These are phyloP conservation scores for Sebastes vulpes DNA, from an alignment of 2,797 vertebrate species.

Conservation along the genomic window DNA sequence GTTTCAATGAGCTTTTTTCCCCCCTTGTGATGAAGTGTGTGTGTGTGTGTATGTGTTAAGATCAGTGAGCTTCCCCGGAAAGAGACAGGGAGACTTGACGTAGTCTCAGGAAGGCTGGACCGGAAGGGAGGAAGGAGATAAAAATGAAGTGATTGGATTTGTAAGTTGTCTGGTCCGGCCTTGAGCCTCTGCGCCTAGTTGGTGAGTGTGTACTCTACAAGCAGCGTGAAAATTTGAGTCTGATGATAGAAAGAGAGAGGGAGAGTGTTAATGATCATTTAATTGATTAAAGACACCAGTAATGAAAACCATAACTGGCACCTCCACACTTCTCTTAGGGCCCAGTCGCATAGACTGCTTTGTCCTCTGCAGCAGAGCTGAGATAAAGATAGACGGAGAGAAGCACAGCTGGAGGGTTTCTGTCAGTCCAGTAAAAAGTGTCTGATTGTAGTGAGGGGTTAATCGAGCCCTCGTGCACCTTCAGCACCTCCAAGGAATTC, in stretches of 20 bases:
- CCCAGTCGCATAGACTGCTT: constrained; percentile 27
- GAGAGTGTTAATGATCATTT: constrained; percentile 34
- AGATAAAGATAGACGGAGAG: constrained; percentile 12
- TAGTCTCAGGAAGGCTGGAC: constrained; percentile 60
- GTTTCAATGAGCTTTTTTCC: constrained; percentile 47
- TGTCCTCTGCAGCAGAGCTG: constrained; percentile 29
- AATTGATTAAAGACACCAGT: constrained; percentile 40
- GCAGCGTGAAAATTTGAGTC: constrained; percentile 52
- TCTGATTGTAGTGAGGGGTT: constrained; percentile 9
- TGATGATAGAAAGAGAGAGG: constrained; percentile 38
- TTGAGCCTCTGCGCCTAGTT: constrained; percentile 49
- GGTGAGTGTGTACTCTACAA: constrained; percentile 48
- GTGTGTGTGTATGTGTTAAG: constrained; percentile 69
- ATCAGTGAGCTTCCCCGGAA: constrained; percentile 64
- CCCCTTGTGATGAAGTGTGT: constrained; percentile 63
- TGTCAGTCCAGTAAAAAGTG: constrained; percentile 1
- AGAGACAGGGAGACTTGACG: constrained; percentile 41
- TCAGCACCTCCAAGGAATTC: constrained; percentile 8
- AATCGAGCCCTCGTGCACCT: not conserved
- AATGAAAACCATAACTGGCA: constrained; percentile 26
- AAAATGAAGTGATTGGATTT: constrained; percentile 48
- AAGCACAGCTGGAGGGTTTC: constrained; percentile 27
- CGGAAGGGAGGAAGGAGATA: constrained; percentile 8
- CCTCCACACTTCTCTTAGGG: constrained; percentile 29
- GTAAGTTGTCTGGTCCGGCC: constrained; percentile 49